phyloP scores from a whole-genome alignment of 2,113 vertebrate species.

The Hystrix brachyura region DNA sequence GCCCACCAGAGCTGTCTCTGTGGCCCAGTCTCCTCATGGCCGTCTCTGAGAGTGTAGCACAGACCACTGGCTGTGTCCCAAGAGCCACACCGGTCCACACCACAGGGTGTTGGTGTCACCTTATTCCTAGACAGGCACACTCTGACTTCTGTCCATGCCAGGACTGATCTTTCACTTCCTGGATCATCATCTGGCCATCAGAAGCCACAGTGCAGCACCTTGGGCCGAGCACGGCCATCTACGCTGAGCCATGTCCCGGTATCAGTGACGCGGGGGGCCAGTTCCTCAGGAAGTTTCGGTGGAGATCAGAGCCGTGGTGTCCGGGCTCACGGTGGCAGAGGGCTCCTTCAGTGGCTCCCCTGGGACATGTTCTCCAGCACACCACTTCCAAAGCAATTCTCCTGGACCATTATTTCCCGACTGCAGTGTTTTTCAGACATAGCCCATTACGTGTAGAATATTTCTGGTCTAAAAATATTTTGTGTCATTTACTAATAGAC shows the following conservation, averaged over 20 bases:
- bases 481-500: conserved; percentile 44
- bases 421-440: neutral
- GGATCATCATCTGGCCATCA: neutral
- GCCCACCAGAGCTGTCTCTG: neutral
- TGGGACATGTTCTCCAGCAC: neutral
- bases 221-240: neutral
- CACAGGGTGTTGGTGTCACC: neutral
- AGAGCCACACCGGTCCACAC: neutral
- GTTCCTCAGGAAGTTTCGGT: neutral
- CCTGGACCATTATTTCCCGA: neutral
- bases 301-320: neutral
- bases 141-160: neutral
- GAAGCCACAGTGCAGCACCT: neutral
- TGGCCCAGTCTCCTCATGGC: neutral
- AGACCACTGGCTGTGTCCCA: neutral
- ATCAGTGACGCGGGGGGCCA: neutral
- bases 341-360: neutral
- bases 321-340: neutral
- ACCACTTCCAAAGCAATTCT: neutral
- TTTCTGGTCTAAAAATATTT: neutral
- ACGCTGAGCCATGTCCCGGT: neutral
- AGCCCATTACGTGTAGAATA: neutral
- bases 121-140: neutral
- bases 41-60: neutral
- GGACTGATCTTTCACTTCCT: neutral